Base-by-base conservation (phyloP, 1,140 invertebrate species). In the Hyles euphorbiae region DNA sequence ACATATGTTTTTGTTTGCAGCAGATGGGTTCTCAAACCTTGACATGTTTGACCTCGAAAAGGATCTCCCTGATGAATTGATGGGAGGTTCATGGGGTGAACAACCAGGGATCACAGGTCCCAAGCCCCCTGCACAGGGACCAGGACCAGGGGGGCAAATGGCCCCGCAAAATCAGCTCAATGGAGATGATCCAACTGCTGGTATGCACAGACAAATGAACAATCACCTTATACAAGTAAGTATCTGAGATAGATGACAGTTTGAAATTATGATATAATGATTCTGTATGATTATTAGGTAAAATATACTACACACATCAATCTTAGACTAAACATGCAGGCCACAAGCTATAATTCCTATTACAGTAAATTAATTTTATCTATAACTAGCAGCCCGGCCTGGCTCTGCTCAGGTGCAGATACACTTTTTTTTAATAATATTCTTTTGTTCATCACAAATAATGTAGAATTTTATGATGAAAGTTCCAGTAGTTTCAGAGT, bases 1-100 rank as follows among this genome's bases (percentile, higher is more conserved):
- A 50, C 34, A 59, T 7, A n/a, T 9, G 53, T 34, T 56, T 60
- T 55, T 74, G 58, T 78, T 80, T 67, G 10, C 73, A 78, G 65
- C 82, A 92, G 94, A 95, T 90, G 90, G 93, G 67, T 92, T 96
- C 81, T 93, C 94, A 60, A 94, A 94, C 89, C 92, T 93, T 76
- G 94, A 95, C 80, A 94, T 95, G 92, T 95, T 95, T 83, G 94
- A 95, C 89, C 91, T 97, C 84, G 96, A 97, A 90, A 96, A 97
- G 90, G 95, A 97, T 88, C 92, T 98, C 61, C 97, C 97, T 43
- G 96, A 98, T 91, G 97, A 98, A 88, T 89, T 98, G 54, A 94
- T 97, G 76, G 91, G 92, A 34, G 91, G 91, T 58, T 92, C 92
- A 65, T 96, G 95, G 94, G 92, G 92, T 60, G 92, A 93, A 74